Evolutionary conservation across 2,888 invertebrate species (phyloP).

Genomic region (Caenorhabditis sp.): DNA sequence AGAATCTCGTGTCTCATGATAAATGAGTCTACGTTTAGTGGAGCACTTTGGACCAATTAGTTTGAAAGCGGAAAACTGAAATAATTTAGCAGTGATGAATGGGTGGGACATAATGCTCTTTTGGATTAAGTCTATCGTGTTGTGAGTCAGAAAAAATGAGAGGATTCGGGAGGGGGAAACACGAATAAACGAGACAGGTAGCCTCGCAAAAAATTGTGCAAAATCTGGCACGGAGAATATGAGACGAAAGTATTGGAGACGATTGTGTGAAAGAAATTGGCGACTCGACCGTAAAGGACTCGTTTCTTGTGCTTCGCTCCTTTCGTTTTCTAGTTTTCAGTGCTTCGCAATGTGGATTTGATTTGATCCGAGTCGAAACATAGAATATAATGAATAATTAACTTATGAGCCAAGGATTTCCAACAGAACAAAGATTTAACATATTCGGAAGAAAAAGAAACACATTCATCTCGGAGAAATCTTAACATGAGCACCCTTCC

Average conservation of each 20-base stretch:
- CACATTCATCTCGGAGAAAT: constrained; percentile 13
- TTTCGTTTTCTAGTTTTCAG: not conserved
- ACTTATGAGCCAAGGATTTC: constrained; percentile 37
- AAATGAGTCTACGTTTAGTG: constrained; percentile 30
- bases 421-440: constrained; percentile 44
- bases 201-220: not conserved
- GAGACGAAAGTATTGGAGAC: not conserved
- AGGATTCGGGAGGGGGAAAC: not conserved
- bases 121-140: not conserved
- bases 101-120: not conserved
- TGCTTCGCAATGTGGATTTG: not conserved
- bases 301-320: not conserved
- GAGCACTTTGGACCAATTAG: constrained; percentile 37
- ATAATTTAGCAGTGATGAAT: constrained; percentile 30
- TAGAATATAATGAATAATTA: constrained; percentile 54
- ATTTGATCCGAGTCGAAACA: constrained; percentile 41
- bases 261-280: constrained; percentile 25
- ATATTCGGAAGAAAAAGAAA: constrained; percentile 1
- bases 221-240: not conserved
- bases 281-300: constrained; percentile 21
- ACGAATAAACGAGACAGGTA: constrained; percentile 8
- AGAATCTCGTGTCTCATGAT: constrained; percentile 44
- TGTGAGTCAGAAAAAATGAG: not conserved
- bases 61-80: constrained; percentile 20
- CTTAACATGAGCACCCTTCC: not conserved